Evolutionary conservation across 2,888 invertebrate species (phyloP), one percentile per base, ranked within the genome.

Genomic region (Bursaphelenchus okinawaensis): DNA sequence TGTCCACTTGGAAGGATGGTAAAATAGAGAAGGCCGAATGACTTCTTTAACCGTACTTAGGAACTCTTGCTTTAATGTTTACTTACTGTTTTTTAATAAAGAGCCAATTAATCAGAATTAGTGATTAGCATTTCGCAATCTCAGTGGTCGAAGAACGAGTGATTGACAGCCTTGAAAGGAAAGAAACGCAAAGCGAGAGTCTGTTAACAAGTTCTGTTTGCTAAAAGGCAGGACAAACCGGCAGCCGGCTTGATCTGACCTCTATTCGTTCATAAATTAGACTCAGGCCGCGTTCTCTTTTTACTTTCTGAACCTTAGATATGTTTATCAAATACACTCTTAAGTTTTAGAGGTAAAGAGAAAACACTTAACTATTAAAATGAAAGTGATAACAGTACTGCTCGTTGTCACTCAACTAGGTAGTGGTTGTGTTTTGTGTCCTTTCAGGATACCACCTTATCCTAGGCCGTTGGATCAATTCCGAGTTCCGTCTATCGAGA

Each of bases 381-480:
- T n/a, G n/a, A n/a, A n/a, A n/a, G n/a, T n/a, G n/a, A n/a, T n/a
- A n/a, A n/a, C n/a, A n/a, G n/a, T n/a, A n/a, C n/a, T n/a, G n/a
- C n/a, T n/a, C n/a, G n/a, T n/a, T n/a, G n/a, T n/a, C n/a, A n/a
- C n/a, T n/a, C 6, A 40, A 3, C 16, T 12, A 40, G 40, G 1
- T 19, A 16, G 54, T 4, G 57, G 57, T 23, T 59, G 60, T 59
- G 40, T 59, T 16, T 19, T 59, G 9, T 59, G 60, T 22, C 60
- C 60, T 22, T 40, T 54, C 24, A 50, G 60, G 9, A 59, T 59
- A 19, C 60, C 60, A n/a, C 60, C 60, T 55, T 57, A 65, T 19
- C 80, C 80, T 0, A 70, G 78, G 27, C 80, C 80, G 7, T 65
- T 80, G 56, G 81, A 80, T 65, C 80, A 80, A 63, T 80, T 81